A percentile compares a stretch with the other conserved stretches of the same genome.
Conservation (phyloP, 2,888 invertebrate species). For the Cryptocephalus moraei region DNA sequence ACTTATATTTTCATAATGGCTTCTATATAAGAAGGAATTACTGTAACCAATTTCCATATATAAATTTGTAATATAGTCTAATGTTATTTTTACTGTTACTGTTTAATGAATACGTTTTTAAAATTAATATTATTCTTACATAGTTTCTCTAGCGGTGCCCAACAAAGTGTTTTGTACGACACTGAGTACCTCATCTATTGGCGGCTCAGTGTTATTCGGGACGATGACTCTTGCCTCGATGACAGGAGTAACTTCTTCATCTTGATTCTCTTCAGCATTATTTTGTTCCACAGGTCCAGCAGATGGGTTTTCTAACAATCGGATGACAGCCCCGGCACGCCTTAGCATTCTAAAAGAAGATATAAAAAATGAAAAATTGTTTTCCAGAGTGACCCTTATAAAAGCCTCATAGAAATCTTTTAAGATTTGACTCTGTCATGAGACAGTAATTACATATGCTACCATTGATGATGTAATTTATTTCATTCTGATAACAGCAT, state of each 20-base stretch:
- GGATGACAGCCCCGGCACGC: conserved; percentile 39
- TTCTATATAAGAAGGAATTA: no score
- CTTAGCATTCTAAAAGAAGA: conserved; percentile 35
- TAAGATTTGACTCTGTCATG: no score
- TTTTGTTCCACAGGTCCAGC: conserved; percentile 22
- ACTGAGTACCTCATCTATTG: conserved; percentile 30
- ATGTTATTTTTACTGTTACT: no score
- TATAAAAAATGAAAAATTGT: background rate
- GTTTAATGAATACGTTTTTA: no score
- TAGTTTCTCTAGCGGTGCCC: conserved; percentile 17
- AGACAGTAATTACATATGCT: no score
- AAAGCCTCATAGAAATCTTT: no score
- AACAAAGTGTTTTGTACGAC: conserved; percentile 30
- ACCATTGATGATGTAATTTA: no score
- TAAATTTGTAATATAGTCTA: no score
- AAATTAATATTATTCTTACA: conserved; percentile 13
- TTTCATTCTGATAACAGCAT: no score
- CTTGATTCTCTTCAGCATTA: conserved; percentile 28
- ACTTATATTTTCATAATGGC: no score
- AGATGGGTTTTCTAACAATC: conserved; percentile 38
- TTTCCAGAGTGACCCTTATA: background rate
- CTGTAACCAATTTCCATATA: no score
- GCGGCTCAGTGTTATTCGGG: conserved; percentile 26
- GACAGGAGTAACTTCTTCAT: conserved; percentile 37
- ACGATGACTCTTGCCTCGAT: conserved; percentile 37